Percentiles rank a stretch among this genome's conserved stretches.
Conservation (phyloP, 2,113 vertebrate genomes). For the Melanostigma gelatinosum region DNA sequence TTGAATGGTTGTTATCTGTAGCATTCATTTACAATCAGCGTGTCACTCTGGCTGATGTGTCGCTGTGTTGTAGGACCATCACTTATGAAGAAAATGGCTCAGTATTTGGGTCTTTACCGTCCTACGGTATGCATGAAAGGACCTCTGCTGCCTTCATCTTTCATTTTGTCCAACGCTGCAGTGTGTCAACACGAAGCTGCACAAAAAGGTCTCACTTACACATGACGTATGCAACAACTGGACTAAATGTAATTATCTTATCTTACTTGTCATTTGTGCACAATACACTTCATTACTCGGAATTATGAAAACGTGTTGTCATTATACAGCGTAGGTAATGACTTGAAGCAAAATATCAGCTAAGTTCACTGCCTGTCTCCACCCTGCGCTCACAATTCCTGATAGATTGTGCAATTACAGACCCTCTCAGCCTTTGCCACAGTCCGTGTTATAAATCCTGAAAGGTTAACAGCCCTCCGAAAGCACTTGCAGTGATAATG, state of each 20-base stretch:
- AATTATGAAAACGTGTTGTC: slow-evolving; percentile 20
- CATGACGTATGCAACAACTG: not conserved
- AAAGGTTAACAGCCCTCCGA: slow-evolving; percentile 80
- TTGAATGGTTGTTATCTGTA: slow-evolving; percentile 35
- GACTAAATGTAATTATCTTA: not conserved
- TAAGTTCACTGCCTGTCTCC: slow-evolving; percentile 29
- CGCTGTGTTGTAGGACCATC: slow-evolving; percentile 37
- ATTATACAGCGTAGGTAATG: slow-evolving; percentile 14
- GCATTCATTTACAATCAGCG: slow-evolving; percentile 73
- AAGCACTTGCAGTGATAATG: slow-evolving; percentile 70
- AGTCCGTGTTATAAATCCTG: slow-evolving; percentile 69
- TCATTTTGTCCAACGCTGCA: slow-evolving; percentile 42
- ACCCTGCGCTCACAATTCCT: slow-evolving; percentile 54
- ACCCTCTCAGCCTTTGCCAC: slow-evolving; percentile 60
- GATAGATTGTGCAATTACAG: slow-evolving; percentile 73
- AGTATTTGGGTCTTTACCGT: slow-evolving; percentile 18
- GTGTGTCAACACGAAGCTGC: slow-evolving; percentile 8
- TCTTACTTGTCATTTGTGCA: slow-evolving; percentile 13
- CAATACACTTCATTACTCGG: slow-evolving; percentile 12
- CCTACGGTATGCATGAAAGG: slow-evolving; percentile 54
- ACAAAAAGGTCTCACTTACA: not conserved
- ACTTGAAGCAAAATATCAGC: slow-evolving; percentile 23
- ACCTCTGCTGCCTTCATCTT: slow-evolving; percentile 27
- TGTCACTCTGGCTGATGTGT: slow-evolving; percentile 50
- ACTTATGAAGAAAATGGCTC: slow-evolving; percentile 31